Evolutionary conservation across 2,888 invertebrate species (phyloP).

Genomic region (Acanthosepion pharaonis): DNA sequence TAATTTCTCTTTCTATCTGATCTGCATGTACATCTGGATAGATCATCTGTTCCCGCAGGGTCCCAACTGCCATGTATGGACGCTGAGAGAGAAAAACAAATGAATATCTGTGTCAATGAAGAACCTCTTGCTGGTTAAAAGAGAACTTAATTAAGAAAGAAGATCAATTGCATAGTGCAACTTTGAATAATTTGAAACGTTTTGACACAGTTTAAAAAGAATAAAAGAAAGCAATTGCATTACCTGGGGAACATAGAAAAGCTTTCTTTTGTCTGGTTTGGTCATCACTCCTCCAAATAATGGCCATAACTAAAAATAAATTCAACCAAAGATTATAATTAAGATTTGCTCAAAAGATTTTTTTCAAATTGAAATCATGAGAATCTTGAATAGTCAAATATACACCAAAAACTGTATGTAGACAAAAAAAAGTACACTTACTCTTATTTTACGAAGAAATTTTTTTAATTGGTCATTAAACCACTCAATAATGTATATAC

Average conservation of each 20-base stretch:
- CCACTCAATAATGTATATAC: too few species aligned
- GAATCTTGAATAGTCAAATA: not conserved
- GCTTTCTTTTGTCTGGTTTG: conserved; percentile 94
- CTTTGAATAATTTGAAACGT: too few species aligned
- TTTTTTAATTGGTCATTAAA: too few species aligned
- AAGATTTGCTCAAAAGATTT: not conserved
- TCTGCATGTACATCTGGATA: conserved; percentile 94
- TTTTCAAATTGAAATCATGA: not conserved
- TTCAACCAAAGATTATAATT: not conserved
- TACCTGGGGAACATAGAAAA: conserved; percentile 92
- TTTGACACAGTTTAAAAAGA: too few species aligned
- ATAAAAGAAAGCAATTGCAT: not conserved
- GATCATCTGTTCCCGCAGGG: conserved; percentile 93
- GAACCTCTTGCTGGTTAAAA: too few species aligned
- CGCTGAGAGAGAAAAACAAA: conserved; percentile 78
- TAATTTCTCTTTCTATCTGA: conserved; percentile 82
- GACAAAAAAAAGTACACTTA: not conserved
- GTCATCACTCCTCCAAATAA: conserved; percentile 93
- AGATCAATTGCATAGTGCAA: too few species aligned
- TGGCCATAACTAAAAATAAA: conserved; percentile 86
- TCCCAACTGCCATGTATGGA: conserved; percentile 98
- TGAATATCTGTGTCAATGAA: too few species aligned
- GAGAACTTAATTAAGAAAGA: not conserved
- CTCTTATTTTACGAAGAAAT: too few species aligned
- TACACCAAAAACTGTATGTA: not conserved